phyloP scores from a whole-genome alignment of 2,888 invertebrate species.

The Lochmaea crataegi region DNA sequence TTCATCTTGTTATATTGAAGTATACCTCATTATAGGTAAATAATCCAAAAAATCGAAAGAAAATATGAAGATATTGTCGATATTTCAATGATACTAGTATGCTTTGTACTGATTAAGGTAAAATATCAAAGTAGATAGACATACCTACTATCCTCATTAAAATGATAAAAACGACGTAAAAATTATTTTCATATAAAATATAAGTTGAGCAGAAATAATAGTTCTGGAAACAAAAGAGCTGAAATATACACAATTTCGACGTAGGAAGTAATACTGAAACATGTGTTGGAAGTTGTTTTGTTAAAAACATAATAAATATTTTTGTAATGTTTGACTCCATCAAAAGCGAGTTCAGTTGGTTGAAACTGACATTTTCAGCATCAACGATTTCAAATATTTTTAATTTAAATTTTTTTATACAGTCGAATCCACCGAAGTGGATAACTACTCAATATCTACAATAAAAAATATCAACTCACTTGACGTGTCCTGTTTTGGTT shows the following conservation, averaged over 20 bases:
- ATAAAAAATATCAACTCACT: constrained; percentile 57
- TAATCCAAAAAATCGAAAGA: neutral
- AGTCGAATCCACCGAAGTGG: too few species aligned
- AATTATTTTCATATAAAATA: neutral
- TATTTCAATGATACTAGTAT: neutral
- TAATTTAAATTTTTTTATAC: neutral
- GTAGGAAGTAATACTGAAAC: too few species aligned
- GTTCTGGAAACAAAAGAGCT: neutral
- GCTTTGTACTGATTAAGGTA: neutral
- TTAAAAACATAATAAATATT: too few species aligned
- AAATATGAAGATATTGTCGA: neutral
- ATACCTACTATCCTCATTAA: neutral
- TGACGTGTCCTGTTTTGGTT: constrained; percentile 62
- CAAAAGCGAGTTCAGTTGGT: too few species aligned
- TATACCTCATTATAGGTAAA: neutral
- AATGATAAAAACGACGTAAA: neutral
- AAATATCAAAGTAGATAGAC: neutral
- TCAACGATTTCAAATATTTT: too few species aligned
- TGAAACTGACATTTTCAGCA: too few species aligned
- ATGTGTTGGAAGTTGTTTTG: too few species aligned
- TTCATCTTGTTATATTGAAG: neutral
- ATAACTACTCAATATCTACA: neutral
- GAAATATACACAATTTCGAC: too few species aligned
- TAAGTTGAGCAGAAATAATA: neutral
- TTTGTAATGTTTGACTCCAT: too few species aligned